Percentiles rank a stretch among this genome's conserved stretches.
These are phyloP conservation scores for Myotis vivesi DNA, from an alignment of 2,797 vertebrate species.

Conservation along the genomic window DNA sequence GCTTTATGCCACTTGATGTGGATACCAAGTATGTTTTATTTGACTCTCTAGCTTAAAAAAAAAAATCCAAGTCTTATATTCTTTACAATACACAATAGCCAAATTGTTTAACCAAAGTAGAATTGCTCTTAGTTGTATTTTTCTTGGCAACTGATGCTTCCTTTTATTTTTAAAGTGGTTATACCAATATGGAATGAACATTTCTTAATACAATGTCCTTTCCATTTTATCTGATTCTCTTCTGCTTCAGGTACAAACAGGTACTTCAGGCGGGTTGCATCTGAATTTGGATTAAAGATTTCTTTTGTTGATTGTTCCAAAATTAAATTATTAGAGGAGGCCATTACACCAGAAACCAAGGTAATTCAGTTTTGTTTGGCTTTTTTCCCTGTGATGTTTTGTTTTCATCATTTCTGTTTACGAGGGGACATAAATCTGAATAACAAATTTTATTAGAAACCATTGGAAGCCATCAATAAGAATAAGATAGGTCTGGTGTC, in stretches of 20 bases:
- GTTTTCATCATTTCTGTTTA: constrained; percentile 1
- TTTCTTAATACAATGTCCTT: neutral
- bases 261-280: constrained; percentile 89
- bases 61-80: neutral
- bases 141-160: neutral
- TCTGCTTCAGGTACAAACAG: constrained; percentile 90
- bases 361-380: constrained; percentile 80
- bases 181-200: neutral
- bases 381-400: neutral
- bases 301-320: constrained; percentile 91
- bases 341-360: constrained; percentile 94
- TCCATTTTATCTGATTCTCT: neutral
- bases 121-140: constrained; percentile 35
- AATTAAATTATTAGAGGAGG: constrained; percentile 86
- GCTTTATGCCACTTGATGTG: neutral
- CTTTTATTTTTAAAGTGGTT: neutral
- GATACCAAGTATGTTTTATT: neutral
- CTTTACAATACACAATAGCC: neutral
- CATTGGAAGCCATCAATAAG: neutral
- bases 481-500: neutral
- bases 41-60: neutral
- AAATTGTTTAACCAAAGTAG: neutral
- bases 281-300: constrained; percentile 86
- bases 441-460: neutral
- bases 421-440: neutral